These are phyloP conservation scores for Idris sp. DNA, from an alignment of 1,140 invertebrate species.

Conservation along the genomic window DNA sequence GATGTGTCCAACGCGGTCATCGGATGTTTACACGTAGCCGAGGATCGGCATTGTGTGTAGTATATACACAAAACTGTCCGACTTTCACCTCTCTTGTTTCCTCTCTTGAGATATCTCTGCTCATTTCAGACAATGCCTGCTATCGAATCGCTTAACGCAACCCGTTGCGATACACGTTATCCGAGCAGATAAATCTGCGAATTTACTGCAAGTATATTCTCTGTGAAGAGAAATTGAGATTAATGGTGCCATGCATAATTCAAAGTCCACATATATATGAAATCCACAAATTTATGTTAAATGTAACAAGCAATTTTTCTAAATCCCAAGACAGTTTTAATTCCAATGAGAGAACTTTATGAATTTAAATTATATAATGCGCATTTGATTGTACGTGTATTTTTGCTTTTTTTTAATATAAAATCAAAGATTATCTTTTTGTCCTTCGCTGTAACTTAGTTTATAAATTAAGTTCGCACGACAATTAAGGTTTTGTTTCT, in stretches of 20 bases:
- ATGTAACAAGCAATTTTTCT: conserved; percentile 28
- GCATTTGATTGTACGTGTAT: not conserved
- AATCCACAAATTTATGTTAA: conserved; percentile 27
- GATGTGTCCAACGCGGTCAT: conserved; percentile 58
- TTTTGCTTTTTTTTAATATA: conserved; percentile 27
- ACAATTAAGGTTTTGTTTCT: conserved; percentile 25
- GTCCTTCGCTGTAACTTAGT: conserved; percentile 39
- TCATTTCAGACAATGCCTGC: conserved; percentile 52
- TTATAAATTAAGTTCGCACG: conserved; percentile 44
- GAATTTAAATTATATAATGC: too few species aligned
- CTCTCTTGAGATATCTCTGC: conserved; percentile 54
- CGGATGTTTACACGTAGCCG: conserved; percentile 54
- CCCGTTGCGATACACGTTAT: conserved; percentile 47
- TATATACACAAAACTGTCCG: too few species aligned
- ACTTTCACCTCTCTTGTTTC: conserved; percentile 61
- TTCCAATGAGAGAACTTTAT: too few species aligned
- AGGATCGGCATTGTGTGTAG: conserved; percentile 41
- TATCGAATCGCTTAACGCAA: conserved; percentile 58
- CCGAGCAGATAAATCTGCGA: conserved; percentile 48
- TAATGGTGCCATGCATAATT: conserved; percentile 38
- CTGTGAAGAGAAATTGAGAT: conserved; percentile 40
- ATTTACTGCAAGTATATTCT: conserved; percentile 24
- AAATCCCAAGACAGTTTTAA: too few species aligned
- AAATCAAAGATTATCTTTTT: too few species aligned
- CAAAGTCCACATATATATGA: conserved; percentile 25